Conservation (phyloP, 2,113 vertebrate species). For the Oceanodroma tethys region DNA sequence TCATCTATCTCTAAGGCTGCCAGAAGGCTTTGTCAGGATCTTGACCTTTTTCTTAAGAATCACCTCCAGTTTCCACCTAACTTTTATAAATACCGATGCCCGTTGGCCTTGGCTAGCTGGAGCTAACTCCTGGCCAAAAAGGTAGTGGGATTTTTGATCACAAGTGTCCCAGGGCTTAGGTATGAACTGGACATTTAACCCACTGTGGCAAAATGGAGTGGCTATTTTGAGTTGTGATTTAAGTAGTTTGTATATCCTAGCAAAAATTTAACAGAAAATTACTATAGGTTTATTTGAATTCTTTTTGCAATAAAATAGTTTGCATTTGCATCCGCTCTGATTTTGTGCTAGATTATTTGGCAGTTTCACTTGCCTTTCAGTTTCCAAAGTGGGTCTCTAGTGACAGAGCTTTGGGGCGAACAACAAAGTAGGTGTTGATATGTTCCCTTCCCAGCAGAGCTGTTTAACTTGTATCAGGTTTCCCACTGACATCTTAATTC, state of each 20-base stretch:
- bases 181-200: background rate
- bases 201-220: background rate
- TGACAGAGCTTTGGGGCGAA: background rate
- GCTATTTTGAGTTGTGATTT: background rate
- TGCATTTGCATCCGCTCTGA: background rate
- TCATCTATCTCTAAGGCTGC: background rate
- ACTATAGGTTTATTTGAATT: background rate
- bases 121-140: background rate
- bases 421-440: background rate
- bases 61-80: background rate
- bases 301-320: background rate
- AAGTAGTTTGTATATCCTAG: background rate
- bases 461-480: background rate
- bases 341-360: background rate
- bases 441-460: background rate
- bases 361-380: background rate
- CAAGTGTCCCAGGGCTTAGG: background rate
- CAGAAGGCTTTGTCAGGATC: background rate
- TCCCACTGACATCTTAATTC: background rate
- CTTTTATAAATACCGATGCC: background rate
- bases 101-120: background rate
- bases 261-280: background rate
- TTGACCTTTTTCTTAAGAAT: background rate
- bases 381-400: background rate
- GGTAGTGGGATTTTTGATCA: background rate